These are phyloP conservation scores for Oligia strigilis DNA, from an alignment of 2,888 invertebrate species.

Conservation along the genomic window DNA sequence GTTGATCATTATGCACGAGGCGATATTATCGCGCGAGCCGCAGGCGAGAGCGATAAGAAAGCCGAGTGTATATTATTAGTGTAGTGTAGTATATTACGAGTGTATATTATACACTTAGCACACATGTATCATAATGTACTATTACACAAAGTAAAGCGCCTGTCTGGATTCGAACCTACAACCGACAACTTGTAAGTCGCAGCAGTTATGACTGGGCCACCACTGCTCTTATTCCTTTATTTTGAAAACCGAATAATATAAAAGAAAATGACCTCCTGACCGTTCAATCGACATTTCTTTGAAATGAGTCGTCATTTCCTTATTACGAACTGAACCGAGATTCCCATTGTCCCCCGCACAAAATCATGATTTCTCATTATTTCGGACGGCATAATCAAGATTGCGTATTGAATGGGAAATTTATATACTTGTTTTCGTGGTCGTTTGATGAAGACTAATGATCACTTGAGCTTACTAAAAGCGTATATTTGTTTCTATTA, in stretches of 20 bases:
- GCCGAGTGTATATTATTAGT: too few relatives aligned
- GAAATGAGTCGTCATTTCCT: constrained; percentile 25
- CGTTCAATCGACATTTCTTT: constrained; percentile 8
- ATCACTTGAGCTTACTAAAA: constrained; percentile 7
- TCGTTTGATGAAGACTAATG: constrained; percentile 28
- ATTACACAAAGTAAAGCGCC: background rate
- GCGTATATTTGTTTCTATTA: constrained; percentile 16
- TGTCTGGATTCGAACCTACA: background rate
- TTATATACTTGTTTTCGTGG: constrained; percentile 49
- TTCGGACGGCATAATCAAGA: constrained; percentile 39
- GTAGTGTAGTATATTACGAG: too few relatives aligned
- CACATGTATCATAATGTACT: too few relatives aligned
- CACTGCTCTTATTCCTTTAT: background rate
- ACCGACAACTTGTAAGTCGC: too few relatives aligned
- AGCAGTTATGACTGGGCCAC: too few relatives aligned
- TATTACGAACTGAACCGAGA: constrained; percentile 11
- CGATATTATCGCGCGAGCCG: too few relatives aligned
- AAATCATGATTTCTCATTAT: constrained; percentile 44
- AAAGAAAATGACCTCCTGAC: constrained; percentile 30
- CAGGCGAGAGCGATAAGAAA: too few relatives aligned
- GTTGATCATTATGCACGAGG: too few relatives aligned
- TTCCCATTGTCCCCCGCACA: constrained; percentile 42
- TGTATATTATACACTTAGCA: too few relatives aligned
- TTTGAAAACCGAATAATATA: constrained; percentile 10
- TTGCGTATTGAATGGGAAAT: constrained; percentile 47